phyloP scores from a whole-genome alignment of 2,888 invertebrate genomes.

The Plagodis dolabraria region DNA sequence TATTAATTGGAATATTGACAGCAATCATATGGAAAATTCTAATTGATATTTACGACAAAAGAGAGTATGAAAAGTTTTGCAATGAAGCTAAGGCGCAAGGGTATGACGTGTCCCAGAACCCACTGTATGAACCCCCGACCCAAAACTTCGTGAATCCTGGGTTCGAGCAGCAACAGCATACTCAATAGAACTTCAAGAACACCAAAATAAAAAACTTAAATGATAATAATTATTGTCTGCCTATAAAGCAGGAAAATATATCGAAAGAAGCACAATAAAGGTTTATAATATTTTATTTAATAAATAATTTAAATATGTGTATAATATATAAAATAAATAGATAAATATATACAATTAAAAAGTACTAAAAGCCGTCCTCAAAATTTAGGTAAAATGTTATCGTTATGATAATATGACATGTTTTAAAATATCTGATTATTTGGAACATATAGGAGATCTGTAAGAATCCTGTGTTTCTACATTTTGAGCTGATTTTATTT shows the following conservation, averaged over 20 bases:
- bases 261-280: too few species aligned
- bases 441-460: too few species aligned
- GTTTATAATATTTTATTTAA: not conserved
- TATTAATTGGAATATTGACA: slow-evolving; percentile 67
- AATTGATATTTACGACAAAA: slow-evolving; percentile 61
- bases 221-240: too few species aligned
- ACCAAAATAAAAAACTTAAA: too few species aligned
- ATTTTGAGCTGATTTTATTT: too few species aligned
- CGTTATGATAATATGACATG: slow-evolving; percentile 40
- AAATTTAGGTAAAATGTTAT: slow-evolving; percentile 25
- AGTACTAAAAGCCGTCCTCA: slow-evolving; percentile 27
- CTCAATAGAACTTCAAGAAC: too few species aligned
- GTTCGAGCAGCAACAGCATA: slow-evolving; percentile 30
- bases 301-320: slow-evolving; percentile 44
- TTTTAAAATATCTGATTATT: not conserved
- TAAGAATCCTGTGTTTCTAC: too few species aligned
- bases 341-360: slow-evolving; percentile 27
- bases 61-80: slow-evolving; percentile 63
- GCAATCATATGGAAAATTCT: slow-evolving; percentile 66
- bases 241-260: too few species aligned
- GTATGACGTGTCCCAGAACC: slow-evolving; percentile 54
- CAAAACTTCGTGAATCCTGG: slow-evolving; percentile 57
- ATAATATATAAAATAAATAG: slow-evolving; percentile 52
- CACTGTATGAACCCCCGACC: slow-evolving; percentile 54
- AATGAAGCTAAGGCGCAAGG: slow-evolving; percentile 53